A percentile compares a stretch with the other conserved stretches of the same genome.
These are phyloP conservation scores for Corvus cornix DNA, from an alignment of 2,113 vertebrate genomes.

Conservation along the genomic window DNA sequence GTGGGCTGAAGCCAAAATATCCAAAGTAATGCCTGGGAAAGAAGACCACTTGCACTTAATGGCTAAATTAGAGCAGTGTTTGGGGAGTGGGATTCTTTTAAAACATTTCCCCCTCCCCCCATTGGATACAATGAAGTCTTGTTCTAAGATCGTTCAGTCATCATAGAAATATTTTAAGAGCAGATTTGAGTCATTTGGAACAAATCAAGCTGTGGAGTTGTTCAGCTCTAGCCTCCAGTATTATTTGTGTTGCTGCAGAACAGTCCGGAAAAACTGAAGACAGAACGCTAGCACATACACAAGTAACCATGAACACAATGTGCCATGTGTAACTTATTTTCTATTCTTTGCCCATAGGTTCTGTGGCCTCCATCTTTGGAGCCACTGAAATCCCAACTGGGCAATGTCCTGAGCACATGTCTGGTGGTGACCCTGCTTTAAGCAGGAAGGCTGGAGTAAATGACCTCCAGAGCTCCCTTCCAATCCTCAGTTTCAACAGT, in stretches of 20 bases:
- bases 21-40: not conserved
- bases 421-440: not conserved
- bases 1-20: not conserved
- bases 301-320: not conserved
- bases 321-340: not conserved
- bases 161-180: slow-evolving; percentile 29
- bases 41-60: not conserved
- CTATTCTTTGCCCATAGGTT: not conserved
- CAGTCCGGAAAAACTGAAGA: not conserved
- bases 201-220: not conserved
- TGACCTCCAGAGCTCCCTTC: not conserved
- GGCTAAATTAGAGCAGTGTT: not conserved
- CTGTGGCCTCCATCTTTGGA: not conserved
- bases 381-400: not conserved
- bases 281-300: not conserved
- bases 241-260: not conserved
- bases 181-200: not conserved
- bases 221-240: not conserved
- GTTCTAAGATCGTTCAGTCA: not conserved
- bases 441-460: not conserved
- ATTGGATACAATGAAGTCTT: not conserved
- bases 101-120: not conserved
- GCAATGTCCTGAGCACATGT: not conserved
- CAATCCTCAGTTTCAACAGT: not conserved
- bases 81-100: not conserved